phyloP scores from a whole-genome alignment of 2,888 invertebrate genomes.

The Chloroclysta siterata region DNA sequence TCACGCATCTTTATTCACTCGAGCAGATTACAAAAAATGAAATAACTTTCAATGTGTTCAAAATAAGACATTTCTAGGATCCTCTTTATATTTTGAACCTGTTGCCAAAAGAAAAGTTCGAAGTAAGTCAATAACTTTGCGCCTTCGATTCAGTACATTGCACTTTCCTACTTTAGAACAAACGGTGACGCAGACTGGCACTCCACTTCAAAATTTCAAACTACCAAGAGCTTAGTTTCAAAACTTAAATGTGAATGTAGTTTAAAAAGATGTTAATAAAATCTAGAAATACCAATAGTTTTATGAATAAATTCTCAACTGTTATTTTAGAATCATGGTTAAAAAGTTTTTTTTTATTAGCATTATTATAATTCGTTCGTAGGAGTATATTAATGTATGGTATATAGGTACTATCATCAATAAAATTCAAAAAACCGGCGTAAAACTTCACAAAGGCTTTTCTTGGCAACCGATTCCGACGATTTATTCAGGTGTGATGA shows the following conservation, averaged over 20 bases:
- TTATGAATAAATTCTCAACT: neutral
- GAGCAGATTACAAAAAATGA: too few species aligned
- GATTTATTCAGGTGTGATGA: constrained; percentile 35
- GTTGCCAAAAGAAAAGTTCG: constrained; percentile 40
- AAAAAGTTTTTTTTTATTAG: too few species aligned
- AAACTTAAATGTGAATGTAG: constrained; percentile 7
- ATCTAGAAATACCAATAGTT: neutral
- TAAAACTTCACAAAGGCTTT: constrained; percentile 15
- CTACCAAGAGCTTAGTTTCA: constrained; percentile 8
- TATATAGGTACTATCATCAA: too few species aligned
- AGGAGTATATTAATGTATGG: too few species aligned
- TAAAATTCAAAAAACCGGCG: too few species aligned
- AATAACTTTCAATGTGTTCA: neutral
- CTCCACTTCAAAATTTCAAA: constrained; percentile 39
- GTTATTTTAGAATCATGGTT: neutral
- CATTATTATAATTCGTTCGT: too few species aligned
- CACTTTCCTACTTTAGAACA: constrained; percentile 51
- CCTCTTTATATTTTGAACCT: constrained; percentile 29
- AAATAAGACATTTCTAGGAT: neutral
- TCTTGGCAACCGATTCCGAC: constrained; percentile 28
- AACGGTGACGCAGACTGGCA: constrained; percentile 42
- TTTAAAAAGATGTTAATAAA: constrained; percentile 2
- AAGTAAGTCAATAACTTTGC: constrained; percentile 45
- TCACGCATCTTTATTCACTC: too few species aligned
- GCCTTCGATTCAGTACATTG: constrained; percentile 50